Base-by-base conservation (phyloP, 2,113 vertebrate species). In the Pachycephala philippinensis region DNA sequence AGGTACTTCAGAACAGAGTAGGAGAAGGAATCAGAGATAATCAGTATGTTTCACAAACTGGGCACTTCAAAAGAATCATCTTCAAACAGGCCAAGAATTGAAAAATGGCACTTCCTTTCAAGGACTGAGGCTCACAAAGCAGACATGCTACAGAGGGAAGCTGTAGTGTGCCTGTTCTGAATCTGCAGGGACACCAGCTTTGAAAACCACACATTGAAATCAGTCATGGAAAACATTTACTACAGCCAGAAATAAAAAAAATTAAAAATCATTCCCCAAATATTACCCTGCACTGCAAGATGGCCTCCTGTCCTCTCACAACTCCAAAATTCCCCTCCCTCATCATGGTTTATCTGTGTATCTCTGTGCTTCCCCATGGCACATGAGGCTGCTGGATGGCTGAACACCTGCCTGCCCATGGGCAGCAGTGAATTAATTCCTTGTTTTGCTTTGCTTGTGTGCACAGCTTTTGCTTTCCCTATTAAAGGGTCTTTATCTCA, bases 131-230 rank as follows among this genome's bases (percentile, higher is more conserved):
- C 0, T 2, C 3, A 26, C 37, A 59, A 21, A 54, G 28, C 13
- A 59, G 70, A 42, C 28, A 22, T 1, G 0, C 8, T 19, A 35
- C 44, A 40, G 15, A 23, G 16, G 15, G 31, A 68, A 81, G 30
- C 40, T 35, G 7, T 2, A 31, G 19, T 28, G 13, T 4, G 0
- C 37, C 45, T 2, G 4, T 37, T 61, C 60, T 27, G 16, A 65
- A 11, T 19, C 47, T 71, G 10, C 23, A 6, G 12, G 20, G 37
- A 2, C 63, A 60, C 28, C 0, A 0, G 5, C 31, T 56, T 35
- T 17, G 18, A 30, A 70, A 87, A 31, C 19, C 13, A 28, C 27
- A 13, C 3, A 0, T 13, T 21, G 27, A 57, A 64, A 61, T 17
- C 31, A 39, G 6, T 19, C 6, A 24, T 2, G 68, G 47, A n/a